A percentile compares a stretch with the other conserved stretches of the same genome.
phyloP scores from a whole-genome alignment of 92 coral and sea anemone genomes.

The Desmophyllum pertusum region DNA sequence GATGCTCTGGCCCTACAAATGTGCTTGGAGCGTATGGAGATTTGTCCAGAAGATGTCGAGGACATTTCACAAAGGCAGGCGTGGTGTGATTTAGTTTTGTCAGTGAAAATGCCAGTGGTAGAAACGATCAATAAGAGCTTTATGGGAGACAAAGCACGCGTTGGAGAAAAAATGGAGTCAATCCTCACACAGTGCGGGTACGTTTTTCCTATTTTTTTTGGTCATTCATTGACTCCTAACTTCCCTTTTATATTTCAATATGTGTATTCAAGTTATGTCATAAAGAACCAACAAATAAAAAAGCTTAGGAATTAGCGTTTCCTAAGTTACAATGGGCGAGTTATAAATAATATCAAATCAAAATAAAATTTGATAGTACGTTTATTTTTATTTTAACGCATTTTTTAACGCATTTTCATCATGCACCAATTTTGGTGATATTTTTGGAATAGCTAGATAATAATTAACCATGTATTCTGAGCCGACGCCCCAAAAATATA shows the following conservation, averaged over 20 bases:
- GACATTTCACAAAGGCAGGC: constrained; percentile 30
- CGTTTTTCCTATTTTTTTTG: not conserved
- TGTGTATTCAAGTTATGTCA: not conserved
- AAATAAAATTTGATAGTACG: too few relatives aligned
- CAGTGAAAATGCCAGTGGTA: constrained; percentile 63
- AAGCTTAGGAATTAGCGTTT: too few relatives aligned
- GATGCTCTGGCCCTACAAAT: constrained; percentile 77
- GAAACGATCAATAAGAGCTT: constrained; percentile 28
- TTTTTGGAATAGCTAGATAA: too few relatives aligned
- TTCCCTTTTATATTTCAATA: not conserved
- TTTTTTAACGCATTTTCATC: too few relatives aligned
- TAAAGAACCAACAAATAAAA: too few relatives aligned
- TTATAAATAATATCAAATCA: too few relatives aligned
- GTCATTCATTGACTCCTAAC: not conserved
- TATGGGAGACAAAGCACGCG: not conserved
- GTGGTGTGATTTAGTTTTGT: constrained; percentile 84
- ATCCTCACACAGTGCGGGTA: constrained; percentile 42
- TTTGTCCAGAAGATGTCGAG: constrained; percentile 45
- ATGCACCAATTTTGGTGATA: too few relatives aligned
- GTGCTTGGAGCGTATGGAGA: constrained; percentile 75
- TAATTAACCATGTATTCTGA: too few relatives aligned
- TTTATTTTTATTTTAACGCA: too few relatives aligned
- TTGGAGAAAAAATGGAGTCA: constrained; percentile 22
- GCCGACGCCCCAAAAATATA: too few relatives aligned
- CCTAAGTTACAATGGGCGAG: too few relatives aligned